Conservation (phyloP, 2,113 vertebrate genomes). For the Istiophorus platypterus region DNA sequence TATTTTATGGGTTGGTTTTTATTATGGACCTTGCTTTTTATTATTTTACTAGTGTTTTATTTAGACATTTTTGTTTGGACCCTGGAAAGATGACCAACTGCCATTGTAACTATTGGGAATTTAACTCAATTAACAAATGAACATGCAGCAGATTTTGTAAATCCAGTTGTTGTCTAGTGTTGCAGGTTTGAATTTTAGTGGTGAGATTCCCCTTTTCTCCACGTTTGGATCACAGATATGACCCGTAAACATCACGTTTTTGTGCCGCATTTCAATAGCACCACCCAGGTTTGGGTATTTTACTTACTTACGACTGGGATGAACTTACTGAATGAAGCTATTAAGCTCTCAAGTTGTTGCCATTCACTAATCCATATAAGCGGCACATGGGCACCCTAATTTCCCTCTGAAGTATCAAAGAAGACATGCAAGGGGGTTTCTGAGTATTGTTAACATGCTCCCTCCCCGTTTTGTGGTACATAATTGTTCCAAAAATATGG, state of each 20-base stretch:
- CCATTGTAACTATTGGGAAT: background rate
- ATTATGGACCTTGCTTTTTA: background rate
- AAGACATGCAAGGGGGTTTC: constrained; percentile 24
- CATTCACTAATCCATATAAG: constrained; percentile 32
- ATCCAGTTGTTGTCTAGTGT: constrained; percentile 2
- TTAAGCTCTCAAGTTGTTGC: constrained; percentile 20
- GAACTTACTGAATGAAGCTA: constrained; percentile 5
- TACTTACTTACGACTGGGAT: background rate
- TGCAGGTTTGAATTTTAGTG: background rate
- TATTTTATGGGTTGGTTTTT: background rate
- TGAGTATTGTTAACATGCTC: constrained; percentile 23
- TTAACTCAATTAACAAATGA: background rate
- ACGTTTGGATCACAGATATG: background rate
- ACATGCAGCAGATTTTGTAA: background rate
- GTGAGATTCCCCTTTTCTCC: background rate
- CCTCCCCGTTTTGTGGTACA: constrained; percentile 31
- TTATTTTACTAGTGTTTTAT: background rate
- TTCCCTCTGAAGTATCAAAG: background rate
- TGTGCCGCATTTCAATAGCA: background rate
- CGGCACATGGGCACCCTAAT: background rate
- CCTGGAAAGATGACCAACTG: too few relatives aligned
- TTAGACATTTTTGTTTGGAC: background rate
- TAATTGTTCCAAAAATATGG: constrained; percentile 36
- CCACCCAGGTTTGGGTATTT: too few relatives aligned
- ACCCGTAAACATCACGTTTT: background rate